Conservation (phyloP, 2,113 vertebrate genomes). For the Zosterops pallidus region DNA sequence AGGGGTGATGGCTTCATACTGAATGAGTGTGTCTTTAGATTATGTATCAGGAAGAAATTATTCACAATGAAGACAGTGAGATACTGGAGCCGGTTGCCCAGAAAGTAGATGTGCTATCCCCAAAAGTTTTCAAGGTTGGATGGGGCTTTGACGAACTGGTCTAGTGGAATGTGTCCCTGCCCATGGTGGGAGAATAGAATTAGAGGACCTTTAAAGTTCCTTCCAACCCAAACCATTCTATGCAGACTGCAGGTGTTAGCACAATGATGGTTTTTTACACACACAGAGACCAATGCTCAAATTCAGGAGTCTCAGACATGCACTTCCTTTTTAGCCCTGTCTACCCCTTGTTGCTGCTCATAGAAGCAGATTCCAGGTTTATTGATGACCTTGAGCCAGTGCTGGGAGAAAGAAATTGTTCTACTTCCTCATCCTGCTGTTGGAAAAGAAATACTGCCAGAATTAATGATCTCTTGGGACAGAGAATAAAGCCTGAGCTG, state of each 20-base stretch:
- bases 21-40: not conserved
- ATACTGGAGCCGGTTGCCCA: not conserved
- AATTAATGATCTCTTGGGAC: not conserved
- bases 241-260: not conserved
- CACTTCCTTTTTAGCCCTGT: not conserved
- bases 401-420: not conserved
- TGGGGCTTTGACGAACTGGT: not conserved
- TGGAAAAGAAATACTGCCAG: not conserved
- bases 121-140: not conserved
- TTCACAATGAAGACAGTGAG: not conserved
- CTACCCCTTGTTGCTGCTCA: accelerated
- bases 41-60: not conserved
- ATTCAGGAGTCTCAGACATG: not conserved
- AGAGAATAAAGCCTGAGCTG: not conserved
- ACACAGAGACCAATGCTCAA: not conserved
- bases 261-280: not conserved
- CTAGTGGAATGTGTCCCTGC: accelerated
- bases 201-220: not conserved
- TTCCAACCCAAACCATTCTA: not conserved
- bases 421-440: not conserved
- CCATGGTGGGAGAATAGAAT: accelerated
- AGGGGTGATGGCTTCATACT: too few relatives aligned
- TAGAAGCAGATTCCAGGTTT: accelerated
- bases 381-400: not conserved
- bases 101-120: not conserved